Evolutionary conservation across 2,888 invertebrate species (phyloP), one percentile per base, ranked within the genome.

Genomic region (Sphinx pinastri): DNA sequence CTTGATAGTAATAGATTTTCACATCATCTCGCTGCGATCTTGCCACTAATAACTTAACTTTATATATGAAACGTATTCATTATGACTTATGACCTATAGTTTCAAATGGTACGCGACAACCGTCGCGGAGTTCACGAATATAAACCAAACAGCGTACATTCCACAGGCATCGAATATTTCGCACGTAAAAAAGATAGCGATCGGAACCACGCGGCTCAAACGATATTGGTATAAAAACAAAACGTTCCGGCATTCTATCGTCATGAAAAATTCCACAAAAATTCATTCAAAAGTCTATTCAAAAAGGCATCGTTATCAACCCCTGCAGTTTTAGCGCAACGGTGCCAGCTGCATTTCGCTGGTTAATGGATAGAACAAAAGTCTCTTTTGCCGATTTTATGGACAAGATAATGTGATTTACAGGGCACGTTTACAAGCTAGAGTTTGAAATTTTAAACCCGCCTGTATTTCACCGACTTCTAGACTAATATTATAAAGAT

Each of bases 281-380:
- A 63, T 49, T n/a, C 47, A 63, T 63, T 12, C 49, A 49, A 13
- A 49, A 47, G 19, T 25, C 47, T 0, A 13, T 47, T 16, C 63
- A 16, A 47, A 63, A 63, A 49, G 47, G 12, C 1, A 12, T 12
- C 63, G 63, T 49, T 63, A 63, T 49, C 47, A 13, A 47, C 19
- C 19, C 16, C 7, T 3, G 63, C 63, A 25, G 13, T 19, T 49
- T 60, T 19, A 49, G 6, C 49, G 49, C 7, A 13, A 19, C 49
- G 19, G 12, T 16, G 60, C 16, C 16, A 16, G 47, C 60, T 60
- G 63, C 49, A 63, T 63, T 63, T 63, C 49, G 19, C 49, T 49
- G 16, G 13, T 19, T 19, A 49, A 16, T 63, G 13, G 12, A 47
- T 16, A 45, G 16, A 16, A 63, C 19, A 49, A 47, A 63, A 49